Conservation (phyloP, 1,140 invertebrate genomes). For the Drosophila quadrilineata region DNA sequence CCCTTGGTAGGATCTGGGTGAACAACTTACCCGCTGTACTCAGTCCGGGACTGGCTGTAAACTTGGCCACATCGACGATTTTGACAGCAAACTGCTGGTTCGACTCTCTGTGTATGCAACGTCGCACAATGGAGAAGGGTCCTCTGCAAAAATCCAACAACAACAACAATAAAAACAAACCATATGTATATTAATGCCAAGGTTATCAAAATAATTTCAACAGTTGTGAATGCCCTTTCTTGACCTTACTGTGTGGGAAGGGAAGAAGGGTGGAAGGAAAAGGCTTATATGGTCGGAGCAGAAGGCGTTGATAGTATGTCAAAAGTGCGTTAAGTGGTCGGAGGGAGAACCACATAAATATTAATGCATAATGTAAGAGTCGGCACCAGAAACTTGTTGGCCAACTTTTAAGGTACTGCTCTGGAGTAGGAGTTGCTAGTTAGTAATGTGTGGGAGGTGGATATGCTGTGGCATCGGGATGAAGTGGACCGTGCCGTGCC, state of each 20-base stretch:
- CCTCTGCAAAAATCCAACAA: slow-evolving; percentile 90
- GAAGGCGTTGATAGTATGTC: neutral
- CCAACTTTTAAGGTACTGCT: slow-evolving; percentile 14
- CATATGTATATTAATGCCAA: slow-evolving; percentile 37
- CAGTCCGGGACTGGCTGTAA: slow-evolving; percentile 96
- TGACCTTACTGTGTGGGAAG: slow-evolving; percentile 26
- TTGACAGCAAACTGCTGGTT: slow-evolving; percentile 98
- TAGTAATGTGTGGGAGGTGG: neutral
- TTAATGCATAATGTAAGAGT: slow-evolving; percentile 38
- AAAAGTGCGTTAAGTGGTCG: slow-evolving; percentile 8
- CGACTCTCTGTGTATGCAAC: slow-evolving; percentile 97
- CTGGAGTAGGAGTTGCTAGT: neutral
- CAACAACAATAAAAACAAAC: neutral
- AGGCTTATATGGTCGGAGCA: neutral
- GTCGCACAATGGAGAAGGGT: slow-evolving; percentile 97
- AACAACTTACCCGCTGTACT: slow-evolving; percentile 93
- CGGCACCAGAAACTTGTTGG: slow-evolving; percentile 33
- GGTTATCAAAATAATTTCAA: slow-evolving; percentile 11
- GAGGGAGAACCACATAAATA: slow-evolving; percentile 32
- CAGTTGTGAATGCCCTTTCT: slow-evolving; percentile 3
- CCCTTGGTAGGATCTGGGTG: slow-evolving; percentile 53
- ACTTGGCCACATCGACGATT: slow-evolving; percentile 98
- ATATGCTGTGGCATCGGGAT: neutral
- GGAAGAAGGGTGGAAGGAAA: neutral
- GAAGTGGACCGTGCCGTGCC: neutral